Percentiles rank a stretch among this genome's conserved stretches.
phyloP scores from a whole-genome alignment of 2,888 invertebrate species.

The Lasioglossum leucozonium region DNA sequence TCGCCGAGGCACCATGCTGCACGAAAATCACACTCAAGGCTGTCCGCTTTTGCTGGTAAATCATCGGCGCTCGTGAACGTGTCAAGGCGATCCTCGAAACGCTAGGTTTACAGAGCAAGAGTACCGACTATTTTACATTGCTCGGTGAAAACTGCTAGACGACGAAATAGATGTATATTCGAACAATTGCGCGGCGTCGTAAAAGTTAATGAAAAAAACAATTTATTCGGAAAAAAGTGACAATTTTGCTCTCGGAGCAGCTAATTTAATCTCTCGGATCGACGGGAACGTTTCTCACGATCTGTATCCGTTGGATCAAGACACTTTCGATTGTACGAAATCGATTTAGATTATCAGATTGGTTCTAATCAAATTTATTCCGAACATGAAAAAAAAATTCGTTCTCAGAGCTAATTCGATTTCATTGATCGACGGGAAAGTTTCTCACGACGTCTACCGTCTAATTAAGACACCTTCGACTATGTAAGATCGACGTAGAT shows the following conservation, averaged over 20 bases:
- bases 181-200: too few relatives aligned
- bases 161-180: too few relatives aligned
- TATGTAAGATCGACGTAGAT: neutral
- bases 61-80: slow-evolving; percentile 49
- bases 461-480: neutral
- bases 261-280: neutral
- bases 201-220: too few relatives aligned
- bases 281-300: neutral
- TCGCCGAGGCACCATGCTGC: neutral
- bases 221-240: too few relatives aligned
- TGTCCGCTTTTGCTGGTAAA: slow-evolving; percentile 49
- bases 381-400: neutral
- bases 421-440: neutral
- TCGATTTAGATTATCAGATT: neutral
- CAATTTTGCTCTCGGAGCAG: neutral
- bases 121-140: too few relatives aligned
- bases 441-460: neutral
- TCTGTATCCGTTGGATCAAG: too few relatives aligned
- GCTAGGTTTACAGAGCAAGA: too few relatives aligned
- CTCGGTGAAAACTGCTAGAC: too few relatives aligned
- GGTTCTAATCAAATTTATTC: neutral
- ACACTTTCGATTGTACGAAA: too few relatives aligned
- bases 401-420: neutral
- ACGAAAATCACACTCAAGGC: slow-evolving; percentile 48
- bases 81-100: slow-evolving; percentile 54